A percentile compares a stretch with the other conserved stretches of the same genome.
These are phyloP conservation scores for Bergia puertoricense DNA, from an alignment of 92 coral and sea anemone genomes.

Conservation along the genomic window DNA sequence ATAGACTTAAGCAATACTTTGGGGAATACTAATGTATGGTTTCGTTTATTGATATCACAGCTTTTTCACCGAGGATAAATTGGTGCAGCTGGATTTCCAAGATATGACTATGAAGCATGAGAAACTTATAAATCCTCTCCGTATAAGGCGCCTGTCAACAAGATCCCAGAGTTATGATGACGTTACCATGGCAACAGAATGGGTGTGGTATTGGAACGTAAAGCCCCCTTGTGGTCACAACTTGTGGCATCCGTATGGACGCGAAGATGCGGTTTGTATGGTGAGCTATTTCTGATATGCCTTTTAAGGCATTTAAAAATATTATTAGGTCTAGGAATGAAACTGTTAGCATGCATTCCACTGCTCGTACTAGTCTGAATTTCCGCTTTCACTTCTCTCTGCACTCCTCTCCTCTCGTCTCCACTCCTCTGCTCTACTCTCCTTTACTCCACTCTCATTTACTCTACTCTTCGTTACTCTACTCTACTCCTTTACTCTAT, in stretches of 20 bases:
- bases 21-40: background rate
- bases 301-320: no score
- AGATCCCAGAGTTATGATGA: background rate
- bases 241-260: background rate
- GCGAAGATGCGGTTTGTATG: no score
- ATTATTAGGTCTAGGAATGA: no score
- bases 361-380: no score
- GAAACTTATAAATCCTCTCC: background rate
- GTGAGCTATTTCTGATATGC: no score
- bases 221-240: background rate
- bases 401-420: background rate
- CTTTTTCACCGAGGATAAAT: background rate
- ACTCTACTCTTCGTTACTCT: background rate
- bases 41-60: background rate
- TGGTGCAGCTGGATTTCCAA: slow-evolving; percentile 3
- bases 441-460: background rate
- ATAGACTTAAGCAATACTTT: background rate
- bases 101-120: background rate
- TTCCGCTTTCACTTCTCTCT: no score
- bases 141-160: slow-evolving; percentile 13
- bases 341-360: no score
- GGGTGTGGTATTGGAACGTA: slow-evolving; percentile 27
- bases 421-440: background rate
- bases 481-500: background rate
- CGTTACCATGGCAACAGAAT: slow-evolving; percentile 6